Conservation (phyloP, 2,797 vertebrate species). For the Esox masquinongy region DNA sequence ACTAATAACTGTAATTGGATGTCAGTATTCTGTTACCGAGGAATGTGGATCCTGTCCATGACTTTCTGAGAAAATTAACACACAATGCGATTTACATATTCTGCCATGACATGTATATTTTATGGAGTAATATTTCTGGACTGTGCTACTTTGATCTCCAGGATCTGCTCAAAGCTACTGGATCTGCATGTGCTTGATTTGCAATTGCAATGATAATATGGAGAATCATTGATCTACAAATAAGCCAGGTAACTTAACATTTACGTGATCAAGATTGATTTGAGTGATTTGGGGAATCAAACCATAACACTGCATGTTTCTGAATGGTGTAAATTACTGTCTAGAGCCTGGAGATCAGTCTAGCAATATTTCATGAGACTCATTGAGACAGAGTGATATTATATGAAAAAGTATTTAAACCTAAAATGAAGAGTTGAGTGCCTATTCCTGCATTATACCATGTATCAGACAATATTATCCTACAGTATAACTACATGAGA, state of each 20-base stretch:
- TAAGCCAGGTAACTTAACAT: too few relatives aligned
- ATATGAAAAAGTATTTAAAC: background rate
- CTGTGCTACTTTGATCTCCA: background rate
- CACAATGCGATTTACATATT: too few relatives aligned
- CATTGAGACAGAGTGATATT: background rate
- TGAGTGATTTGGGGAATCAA: background rate
- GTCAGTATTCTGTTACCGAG: constrained; percentile 1
- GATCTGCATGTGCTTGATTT: background rate
- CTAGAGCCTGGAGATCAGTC: background rate
- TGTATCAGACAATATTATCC: background rate
- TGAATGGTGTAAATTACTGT: constrained; percentile 9
- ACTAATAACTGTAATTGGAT: constrained; percentile 33
- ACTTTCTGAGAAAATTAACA: too few relatives aligned
- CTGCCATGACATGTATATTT: too few relatives aligned
- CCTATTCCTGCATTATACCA: too few relatives aligned
- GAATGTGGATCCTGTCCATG: background rate
- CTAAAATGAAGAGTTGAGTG: background rate
- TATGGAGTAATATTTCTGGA: background rate
- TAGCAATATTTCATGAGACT: background rate
- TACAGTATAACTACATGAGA: background rate
- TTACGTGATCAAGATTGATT: too few relatives aligned
- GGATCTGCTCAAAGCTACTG: background rate
- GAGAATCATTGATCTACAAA: too few relatives aligned
- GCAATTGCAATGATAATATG: too few relatives aligned
- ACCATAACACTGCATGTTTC: background rate